phyloP scores from a whole-genome alignment of 2,888 invertebrate genomes.

The Coelinius sp. region DNA sequence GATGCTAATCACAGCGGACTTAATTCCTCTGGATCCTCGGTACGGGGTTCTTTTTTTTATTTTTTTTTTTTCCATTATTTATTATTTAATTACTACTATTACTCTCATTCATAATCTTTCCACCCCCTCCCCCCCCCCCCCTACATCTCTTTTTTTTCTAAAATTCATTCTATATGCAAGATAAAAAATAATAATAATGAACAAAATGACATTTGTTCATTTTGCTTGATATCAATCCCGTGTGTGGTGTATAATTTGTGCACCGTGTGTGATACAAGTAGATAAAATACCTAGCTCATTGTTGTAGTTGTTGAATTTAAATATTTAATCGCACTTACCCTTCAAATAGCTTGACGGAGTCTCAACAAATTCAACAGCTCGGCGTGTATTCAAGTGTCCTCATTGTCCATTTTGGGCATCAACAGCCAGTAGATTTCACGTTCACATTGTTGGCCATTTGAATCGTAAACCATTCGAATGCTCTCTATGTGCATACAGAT shows the following conservation, averaged over 20 bases:
- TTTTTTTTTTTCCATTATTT: neutral
- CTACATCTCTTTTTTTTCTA: neutral
- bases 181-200: no score
- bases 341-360: constrained; percentile 63
- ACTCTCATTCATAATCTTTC: no score
- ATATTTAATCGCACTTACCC: constrained; percentile 25
- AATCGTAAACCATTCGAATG: constrained; percentile 97
- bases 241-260: neutral
- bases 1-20: constrained; percentile 59
- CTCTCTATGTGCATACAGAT: constrained; percentile 92
- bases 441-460: constrained; percentile 92
- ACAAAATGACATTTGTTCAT: neutral
- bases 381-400: constrained; percentile 91
- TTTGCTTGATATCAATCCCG: neutral
- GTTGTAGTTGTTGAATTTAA: no score
- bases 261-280: no score
- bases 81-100: no score
- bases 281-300: neutral
- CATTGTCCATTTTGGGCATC: constrained; percentile 94
- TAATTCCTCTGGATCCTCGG: constrained; percentile 65
- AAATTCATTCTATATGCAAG: neutral
- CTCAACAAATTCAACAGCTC: constrained; percentile 58
- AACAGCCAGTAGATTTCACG: constrained; percentile 93
- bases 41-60: constrained; percentile 54
- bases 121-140: no score